Percentiles rank a stretch among this genome's conserved stretches.
These are phyloP conservation scores for Hydraecia micacea DNA, from an alignment of 2,888 invertebrate genomes.

Conservation along the genomic window DNA sequence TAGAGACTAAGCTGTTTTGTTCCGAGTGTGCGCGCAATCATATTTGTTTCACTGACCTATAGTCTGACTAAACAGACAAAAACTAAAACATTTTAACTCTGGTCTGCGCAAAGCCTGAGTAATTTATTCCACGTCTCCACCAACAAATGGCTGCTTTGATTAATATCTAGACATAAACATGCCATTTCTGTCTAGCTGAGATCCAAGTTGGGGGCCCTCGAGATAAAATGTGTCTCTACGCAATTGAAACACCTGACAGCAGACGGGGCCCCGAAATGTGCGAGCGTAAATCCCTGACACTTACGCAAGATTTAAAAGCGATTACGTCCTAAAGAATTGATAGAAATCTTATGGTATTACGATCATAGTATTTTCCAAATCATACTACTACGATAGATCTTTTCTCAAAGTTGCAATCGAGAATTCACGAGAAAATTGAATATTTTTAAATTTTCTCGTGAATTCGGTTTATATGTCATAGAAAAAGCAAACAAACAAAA, in stretches of 20 bases:
- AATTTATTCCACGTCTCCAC: slow-evolving; percentile 46
- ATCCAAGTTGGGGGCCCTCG: slow-evolving; percentile 38
- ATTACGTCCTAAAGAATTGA: not conserved
- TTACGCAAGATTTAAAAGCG: not conserved
- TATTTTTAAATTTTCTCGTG: too few relatives aligned
- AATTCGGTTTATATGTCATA: not conserved
- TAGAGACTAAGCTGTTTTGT: not conserved
- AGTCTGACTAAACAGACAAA: not conserved
- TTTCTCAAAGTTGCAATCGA: not conserved
- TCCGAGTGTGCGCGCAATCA: not conserved
- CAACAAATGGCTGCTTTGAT: slow-evolving; percentile 66
- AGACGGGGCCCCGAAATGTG: slow-evolving; percentile 54
- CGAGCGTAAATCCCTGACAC: not conserved
- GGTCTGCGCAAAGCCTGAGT: slow-evolving; percentile 9
- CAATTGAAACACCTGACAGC: slow-evolving; percentile 63
- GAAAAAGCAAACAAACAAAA: too few relatives aligned
- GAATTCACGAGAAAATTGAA: not conserved
- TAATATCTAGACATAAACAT: slow-evolving; percentile 75
- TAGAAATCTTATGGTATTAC: not conserved
- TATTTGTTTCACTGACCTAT: not conserved
- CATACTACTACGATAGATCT: not conserved
- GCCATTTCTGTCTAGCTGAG: slow-evolving; percentile 59
- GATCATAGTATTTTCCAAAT: not conserved
- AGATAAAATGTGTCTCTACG: slow-evolving; percentile 58
- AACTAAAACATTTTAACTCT: slow-evolving; percentile 1